Conservation (phyloP, 2,888 invertebrate species). For the Megastigmus dorsalis region DNA sequence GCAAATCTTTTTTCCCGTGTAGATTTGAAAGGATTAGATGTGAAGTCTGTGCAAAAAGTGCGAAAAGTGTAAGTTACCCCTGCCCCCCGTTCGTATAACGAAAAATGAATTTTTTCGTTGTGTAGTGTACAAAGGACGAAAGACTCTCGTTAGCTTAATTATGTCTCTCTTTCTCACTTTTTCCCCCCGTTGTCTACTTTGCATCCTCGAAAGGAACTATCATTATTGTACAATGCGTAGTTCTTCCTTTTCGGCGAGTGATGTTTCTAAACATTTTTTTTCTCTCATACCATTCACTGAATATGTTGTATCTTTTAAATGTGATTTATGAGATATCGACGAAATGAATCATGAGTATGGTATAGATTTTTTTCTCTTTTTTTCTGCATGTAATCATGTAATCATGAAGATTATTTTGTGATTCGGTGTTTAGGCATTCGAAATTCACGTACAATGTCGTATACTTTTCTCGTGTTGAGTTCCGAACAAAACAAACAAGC, state of each 20-base stretch:
- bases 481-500: slow-evolving; percentile 23
- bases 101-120: slow-evolving; percentile 30
- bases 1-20: slow-evolving; percentile 6
- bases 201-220: slow-evolving; percentile 26
- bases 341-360: slow-evolving; percentile 32
- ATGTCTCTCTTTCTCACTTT: slow-evolving; percentile 36
- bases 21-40: neutral
- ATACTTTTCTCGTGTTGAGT: slow-evolving; percentile 24
- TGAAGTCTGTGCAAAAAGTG: slow-evolving; percentile 36
- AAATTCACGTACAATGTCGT: slow-evolving; percentile 2
- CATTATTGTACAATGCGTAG: slow-evolving; percentile 14
- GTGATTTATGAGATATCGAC: slow-evolving; percentile 42
- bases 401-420: slow-evolving; percentile 3
- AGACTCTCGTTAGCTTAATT: slow-evolving; percentile 39
- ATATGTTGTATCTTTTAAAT: slow-evolving; percentile 39
- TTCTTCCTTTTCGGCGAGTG: slow-evolving; percentile 19
- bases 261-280: slow-evolving; percentile 25
- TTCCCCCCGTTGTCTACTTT: slow-evolving; percentile 20
- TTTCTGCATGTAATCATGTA: slow-evolving; percentile 28
- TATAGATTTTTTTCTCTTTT: slow-evolving; percentile 23
- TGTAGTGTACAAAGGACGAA: slow-evolving; percentile 44
- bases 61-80: slow-evolving; percentile 53
- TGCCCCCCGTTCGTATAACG: slow-evolving; percentile 26
- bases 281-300: slow-evolving; percentile 13
- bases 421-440: slow-evolving; percentile 6